A percentile compares a stretch with the other conserved stretches of the same genome.
phyloP scores from a whole-genome alignment of 1,140 invertebrate species.

The Camponotus floridanus region DNA sequence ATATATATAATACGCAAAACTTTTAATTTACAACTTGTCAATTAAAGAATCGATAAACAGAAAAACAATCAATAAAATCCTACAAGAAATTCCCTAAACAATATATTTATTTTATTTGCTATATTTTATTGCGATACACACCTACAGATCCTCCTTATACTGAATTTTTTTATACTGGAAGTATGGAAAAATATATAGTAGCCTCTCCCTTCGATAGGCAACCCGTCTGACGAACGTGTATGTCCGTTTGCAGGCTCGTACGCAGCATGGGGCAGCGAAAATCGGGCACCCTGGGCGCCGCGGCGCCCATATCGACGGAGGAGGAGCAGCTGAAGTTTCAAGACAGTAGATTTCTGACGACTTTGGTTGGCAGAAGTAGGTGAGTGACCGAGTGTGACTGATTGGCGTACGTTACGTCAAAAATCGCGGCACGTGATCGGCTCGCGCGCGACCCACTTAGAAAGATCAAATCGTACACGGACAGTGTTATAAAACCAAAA shows the following conservation, averaged over 20 bases:
- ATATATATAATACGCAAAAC: not conserved
- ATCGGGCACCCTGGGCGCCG: conserved; percentile 70
- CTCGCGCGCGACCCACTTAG: conserved; percentile 12
- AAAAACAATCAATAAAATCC: not conserved
- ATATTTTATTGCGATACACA: not conserved
- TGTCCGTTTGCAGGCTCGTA: conserved; percentile 78
- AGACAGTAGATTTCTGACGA: conserved; percentile 83
- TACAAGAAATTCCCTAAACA: not conserved
- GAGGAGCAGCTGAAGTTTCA: conserved; percentile 84
- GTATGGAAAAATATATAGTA: too few relatives aligned
- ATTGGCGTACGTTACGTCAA: not conserved
- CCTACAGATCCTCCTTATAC: not conserved
- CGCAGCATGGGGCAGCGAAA: conserved; percentile 81
- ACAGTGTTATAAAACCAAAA: not conserved
- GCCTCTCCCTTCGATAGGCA: conserved; percentile 7
- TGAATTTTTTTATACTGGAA: not conserved
- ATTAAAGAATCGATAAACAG: not conserved
- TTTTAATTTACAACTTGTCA: too few relatives aligned
- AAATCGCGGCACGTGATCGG: conserved; percentile 42
- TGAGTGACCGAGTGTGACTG: conserved; percentile 72
- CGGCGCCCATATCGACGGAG: conserved; percentile 70
- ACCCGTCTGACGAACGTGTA: conserved; percentile 55
- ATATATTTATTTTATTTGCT: not conserved
- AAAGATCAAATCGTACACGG: conserved; percentile 13
- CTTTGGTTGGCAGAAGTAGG: conserved; percentile 84